Percentiles rank a stretch among this genome's conserved stretches.
Evolutionary conservation across 2,888 invertebrate species (phyloP).

Genomic region (Ptychoptera contaminata): DNA sequence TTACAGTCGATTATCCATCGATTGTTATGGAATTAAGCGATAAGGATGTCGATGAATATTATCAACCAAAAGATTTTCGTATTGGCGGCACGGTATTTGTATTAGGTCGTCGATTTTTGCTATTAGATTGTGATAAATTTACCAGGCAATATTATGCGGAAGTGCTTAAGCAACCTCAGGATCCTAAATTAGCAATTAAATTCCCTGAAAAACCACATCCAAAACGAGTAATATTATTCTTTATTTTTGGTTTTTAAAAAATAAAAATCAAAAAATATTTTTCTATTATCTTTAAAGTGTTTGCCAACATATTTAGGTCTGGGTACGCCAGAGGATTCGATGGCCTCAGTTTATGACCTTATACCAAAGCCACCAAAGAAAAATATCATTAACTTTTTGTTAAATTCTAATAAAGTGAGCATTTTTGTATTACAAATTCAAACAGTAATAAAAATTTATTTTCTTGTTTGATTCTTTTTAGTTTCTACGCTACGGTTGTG

Average conservation of each 20-base stretch:
- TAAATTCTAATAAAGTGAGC: slow-evolving; percentile 48
- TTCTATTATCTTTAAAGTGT: neutral
- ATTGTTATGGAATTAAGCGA: slow-evolving; percentile 52
- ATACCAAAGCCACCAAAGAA: slow-evolving; percentile 57
- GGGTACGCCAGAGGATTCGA: slow-evolving; percentile 61
- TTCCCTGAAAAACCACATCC: slow-evolving; percentile 16
- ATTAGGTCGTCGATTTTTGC: slow-evolving; percentile 51
- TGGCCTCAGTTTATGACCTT: slow-evolving; percentile 54
- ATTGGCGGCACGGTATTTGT: slow-evolving; percentile 57
- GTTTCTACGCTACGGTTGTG: slow-evolving; percentile 57
- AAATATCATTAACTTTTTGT: slow-evolving; percentile 56
- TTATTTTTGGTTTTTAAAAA: neutral
- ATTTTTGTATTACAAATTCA: neutral
- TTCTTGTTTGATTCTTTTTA: neutral
- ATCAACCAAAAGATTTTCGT: slow-evolving; percentile 59
- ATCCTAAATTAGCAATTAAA: slow-evolving; percentile 21
- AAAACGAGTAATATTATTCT: slow-evolving; percentile 11
- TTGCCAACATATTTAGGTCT: slow-evolving; percentile 24
- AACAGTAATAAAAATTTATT: neutral
- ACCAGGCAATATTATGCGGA: slow-evolving; percentile 58
- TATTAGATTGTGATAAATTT: slow-evolving; percentile 66
- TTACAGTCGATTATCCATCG: slow-evolving; percentile 41
- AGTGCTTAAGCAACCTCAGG: slow-evolving; percentile 14
- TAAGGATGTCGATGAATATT: slow-evolving; percentile 59
- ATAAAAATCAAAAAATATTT: neutral